A percentile compares a stretch with the other conserved stretches of the same genome.
Evolutionary conservation across 2,888 invertebrate genomes (phyloP).

Genomic region (Drosophila tripunctata): DNA sequence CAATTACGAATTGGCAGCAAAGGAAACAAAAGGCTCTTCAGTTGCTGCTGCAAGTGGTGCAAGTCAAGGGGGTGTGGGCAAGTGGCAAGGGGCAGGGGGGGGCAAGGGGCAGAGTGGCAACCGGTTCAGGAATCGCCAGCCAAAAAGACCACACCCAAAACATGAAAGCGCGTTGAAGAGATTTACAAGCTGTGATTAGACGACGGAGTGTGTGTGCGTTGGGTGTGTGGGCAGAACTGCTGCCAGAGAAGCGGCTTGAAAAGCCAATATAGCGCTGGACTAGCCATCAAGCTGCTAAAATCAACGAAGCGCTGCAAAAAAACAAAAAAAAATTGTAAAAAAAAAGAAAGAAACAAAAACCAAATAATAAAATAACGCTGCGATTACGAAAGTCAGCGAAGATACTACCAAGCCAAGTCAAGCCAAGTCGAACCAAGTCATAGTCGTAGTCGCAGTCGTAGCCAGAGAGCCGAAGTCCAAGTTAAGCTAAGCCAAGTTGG

Average conservation of each 20-base stretch:
- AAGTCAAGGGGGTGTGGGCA: background rate
- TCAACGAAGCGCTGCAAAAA: conserved; percentile 81
- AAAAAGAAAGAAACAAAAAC: no score
- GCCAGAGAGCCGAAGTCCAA: conserved; percentile 13
- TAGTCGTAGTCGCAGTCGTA: conserved; percentile 15
- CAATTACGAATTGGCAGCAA: conserved; percentile 55
- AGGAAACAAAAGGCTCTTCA: conserved; percentile 31
- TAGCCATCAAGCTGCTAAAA: conserved; percentile 62
- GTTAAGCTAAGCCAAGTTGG: conserved; percentile 49
- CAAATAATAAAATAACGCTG: conserved; percentile 43
- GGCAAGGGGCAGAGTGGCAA: conserved; percentile 20
- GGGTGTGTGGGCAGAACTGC: conserved; percentile 69
- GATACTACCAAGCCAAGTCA: conserved; percentile 62
- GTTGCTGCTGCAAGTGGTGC: conserved; percentile 5
- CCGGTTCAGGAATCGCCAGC: conserved; percentile 61
- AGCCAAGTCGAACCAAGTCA: conserved; percentile 19
- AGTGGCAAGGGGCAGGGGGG: background rate
- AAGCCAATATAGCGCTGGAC: conserved; percentile 75
- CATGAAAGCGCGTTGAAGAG: conserved; percentile 67
- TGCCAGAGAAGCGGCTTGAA: conserved; percentile 63
- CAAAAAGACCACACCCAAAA: conserved; percentile 61
- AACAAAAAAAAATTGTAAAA: conserved; percentile 53
- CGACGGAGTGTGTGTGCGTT: conserved; percentile 27
- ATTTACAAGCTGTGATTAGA: conserved; percentile 66
- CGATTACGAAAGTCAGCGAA: conserved; percentile 72